Evolutionary conservation across 2,113 vertebrate genomes (phyloP).

Genomic region (Cygnus buccinator): DNA sequence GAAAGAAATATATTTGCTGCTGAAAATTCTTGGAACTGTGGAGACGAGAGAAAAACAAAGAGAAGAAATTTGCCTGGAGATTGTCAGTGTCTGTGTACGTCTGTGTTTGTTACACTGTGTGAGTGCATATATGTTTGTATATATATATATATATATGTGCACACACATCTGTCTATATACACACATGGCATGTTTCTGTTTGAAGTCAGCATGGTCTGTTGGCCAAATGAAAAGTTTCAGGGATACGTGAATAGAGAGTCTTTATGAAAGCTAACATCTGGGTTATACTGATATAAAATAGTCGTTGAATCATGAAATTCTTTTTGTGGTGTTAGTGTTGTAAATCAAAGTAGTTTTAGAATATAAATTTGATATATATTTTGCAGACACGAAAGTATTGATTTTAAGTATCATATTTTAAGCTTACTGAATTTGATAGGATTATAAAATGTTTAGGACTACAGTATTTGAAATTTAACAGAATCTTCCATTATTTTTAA

Average conservation of each 20-base stretch:
- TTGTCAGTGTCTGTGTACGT: not conserved
- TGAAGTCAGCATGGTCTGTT: slow-evolving; percentile 26
- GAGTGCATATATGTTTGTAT: slow-evolving; percentile 64
- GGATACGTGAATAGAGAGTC: slow-evolving; percentile 52
- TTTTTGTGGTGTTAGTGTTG: slow-evolving; percentile 67
- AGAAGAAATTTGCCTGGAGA: slow-evolving; percentile 34
- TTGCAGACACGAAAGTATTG: slow-evolving; percentile 73
- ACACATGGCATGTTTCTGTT: slow-evolving; percentile 32
- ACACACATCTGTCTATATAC: not conserved
- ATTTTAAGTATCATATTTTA: slow-evolving; percentile 76
- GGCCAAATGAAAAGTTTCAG: slow-evolving; percentile 66
- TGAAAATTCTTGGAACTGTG: slow-evolving; percentile 74
- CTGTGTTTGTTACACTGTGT: slow-evolving; percentile 11
- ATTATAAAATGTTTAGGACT: slow-evolving; percentile 69
- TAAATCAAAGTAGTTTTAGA: slow-evolving; percentile 75
- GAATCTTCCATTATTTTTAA: slow-evolving; percentile 75
- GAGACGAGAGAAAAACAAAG: slow-evolving; percentile 43
- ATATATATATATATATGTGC: slow-evolving; percentile 21
- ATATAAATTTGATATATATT: slow-evolving; percentile 75
- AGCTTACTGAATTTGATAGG: slow-evolving; percentile 69
- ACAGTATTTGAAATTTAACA: slow-evolving; percentile 66
- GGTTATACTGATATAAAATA: slow-evolving; percentile 61
- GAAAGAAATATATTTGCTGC: slow-evolving; percentile 82
- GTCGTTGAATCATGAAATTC: slow-evolving; percentile 51
- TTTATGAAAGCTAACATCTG: slow-evolving; percentile 47